phyloP scores from a whole-genome alignment of 2,797 vertebrate species.

The Diplodus sargus region DNA sequence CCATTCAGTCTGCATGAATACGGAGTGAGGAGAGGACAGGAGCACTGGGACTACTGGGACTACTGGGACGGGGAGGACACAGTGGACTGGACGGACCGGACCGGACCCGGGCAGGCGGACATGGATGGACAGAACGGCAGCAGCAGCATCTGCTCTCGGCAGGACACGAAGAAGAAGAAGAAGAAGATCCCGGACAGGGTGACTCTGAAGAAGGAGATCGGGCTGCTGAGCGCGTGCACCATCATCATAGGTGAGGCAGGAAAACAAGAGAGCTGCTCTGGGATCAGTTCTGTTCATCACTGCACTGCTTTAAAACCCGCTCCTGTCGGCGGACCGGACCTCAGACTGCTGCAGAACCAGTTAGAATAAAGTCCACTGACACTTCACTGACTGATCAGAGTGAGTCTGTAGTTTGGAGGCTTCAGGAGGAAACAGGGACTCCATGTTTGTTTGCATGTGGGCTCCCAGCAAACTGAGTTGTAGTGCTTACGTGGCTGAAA shows the following conservation, averaged over 20 bases:
- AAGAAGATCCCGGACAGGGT: slow-evolving; percentile 84
- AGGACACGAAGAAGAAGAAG: slow-evolving; percentile 28
- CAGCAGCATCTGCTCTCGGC: slow-evolving; percentile 52
- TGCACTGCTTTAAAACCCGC: background rate
- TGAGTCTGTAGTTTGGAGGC: background rate
- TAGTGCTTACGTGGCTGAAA: slow-evolving; percentile 65
- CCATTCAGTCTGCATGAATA: slow-evolving; percentile 80
- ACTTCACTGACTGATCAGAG: background rate
- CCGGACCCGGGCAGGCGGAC: slow-evolving; percentile 74
- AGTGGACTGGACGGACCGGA: slow-evolving; percentile 64
- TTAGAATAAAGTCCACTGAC: too few relatives aligned
- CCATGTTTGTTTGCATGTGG: slow-evolving; percentile 54
- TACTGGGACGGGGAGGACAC: slow-evolving; percentile 51
- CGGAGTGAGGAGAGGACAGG: slow-evolving; percentile 73
- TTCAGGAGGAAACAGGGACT: slow-evolving; percentile 20
- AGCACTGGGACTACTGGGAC: slow-evolving; percentile 42
- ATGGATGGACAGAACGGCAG: slow-evolving; percentile 88
- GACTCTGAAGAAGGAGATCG: slow-evolving; percentile 96
- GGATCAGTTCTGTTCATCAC: background rate
- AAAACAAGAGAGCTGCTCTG: slow-evolving; percentile 18
- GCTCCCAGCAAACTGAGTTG: slow-evolving; percentile 24
- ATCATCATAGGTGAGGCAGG: slow-evolving; percentile 93
- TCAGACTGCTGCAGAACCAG: background rate
- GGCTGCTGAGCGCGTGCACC: slow-evolving; percentile 94
- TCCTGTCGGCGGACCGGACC: too few relatives aligned